These are phyloP conservation scores for Ditylenchus dipsaci DNA, from an alignment of 1,140 invertebrate genomes.

Conservation along the genomic window DNA sequence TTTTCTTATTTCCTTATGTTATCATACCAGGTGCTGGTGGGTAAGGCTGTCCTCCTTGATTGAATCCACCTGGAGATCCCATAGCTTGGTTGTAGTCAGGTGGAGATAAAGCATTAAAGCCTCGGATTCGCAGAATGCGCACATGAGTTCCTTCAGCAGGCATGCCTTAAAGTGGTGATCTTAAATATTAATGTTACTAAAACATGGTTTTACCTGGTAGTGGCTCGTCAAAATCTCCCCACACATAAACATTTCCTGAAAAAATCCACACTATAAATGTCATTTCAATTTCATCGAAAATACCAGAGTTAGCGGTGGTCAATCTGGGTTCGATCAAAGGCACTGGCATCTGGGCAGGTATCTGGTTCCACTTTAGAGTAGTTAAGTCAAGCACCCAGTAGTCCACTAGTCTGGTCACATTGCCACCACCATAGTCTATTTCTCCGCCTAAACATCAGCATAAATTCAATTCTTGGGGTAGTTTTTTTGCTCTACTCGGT, in stretches of 20 bases:
- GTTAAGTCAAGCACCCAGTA: constrained; percentile 55
- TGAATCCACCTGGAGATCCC: not conserved
- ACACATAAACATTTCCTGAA: constrained; percentile 53
- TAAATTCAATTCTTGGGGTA: constrained; percentile 38
- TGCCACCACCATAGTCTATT: constrained; percentile 52
- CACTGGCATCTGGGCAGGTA: constrained; percentile 49
- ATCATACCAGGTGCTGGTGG: not conserved
- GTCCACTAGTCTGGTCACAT: constrained; percentile 48
- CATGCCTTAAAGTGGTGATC: constrained; percentile 36
- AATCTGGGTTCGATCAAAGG: constrained; percentile 55
- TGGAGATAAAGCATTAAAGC: constrained; percentile 30
- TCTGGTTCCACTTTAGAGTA: constrained; percentile 53
- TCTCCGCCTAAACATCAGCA: constrained; percentile 47
- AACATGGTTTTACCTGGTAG: constrained; percentile 31
- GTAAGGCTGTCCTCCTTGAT: constrained; percentile 5
- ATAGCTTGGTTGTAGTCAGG: constrained; percentile 35
- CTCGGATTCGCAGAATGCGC: constrained; percentile 47
- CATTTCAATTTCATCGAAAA: not conserved
- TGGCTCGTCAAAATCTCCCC: constrained; percentile 57
- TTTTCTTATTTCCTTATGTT: not conserved
- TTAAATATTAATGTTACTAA: not conserved
- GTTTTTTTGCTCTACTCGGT: too few relatives aligned
- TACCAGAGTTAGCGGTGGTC: constrained; percentile 54
- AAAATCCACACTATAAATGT: not conserved
- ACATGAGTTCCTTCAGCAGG: constrained; percentile 52